Evolutionary conservation across 2,888 invertebrate species (phyloP).

Genomic region (Calliopum simillimum): DNA sequence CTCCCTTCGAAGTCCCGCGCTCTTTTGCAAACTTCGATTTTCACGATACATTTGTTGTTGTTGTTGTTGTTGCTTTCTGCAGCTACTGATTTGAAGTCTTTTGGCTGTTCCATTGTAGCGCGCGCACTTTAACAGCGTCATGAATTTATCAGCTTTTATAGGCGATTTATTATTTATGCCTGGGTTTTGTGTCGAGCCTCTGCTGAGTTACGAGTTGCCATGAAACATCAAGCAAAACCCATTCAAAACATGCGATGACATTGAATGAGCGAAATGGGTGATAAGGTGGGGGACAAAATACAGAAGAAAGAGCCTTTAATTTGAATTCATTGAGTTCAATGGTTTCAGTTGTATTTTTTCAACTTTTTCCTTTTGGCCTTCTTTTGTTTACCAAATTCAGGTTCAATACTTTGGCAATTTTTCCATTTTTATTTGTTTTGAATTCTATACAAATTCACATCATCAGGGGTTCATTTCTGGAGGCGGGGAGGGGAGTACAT

Average conservation of each 20-base stretch:
- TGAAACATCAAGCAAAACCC: conserved; percentile 6
- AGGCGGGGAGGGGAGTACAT: too few species aligned
- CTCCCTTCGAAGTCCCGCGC: not conserved
- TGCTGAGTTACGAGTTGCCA: conserved; percentile 10
- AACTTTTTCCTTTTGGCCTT: not conserved
- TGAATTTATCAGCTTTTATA: conserved; percentile 59
- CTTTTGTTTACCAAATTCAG: too few species aligned
- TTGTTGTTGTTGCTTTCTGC: not conserved
- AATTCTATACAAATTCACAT: too few species aligned
- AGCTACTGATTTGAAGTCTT: conserved; percentile 34
- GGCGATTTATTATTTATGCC: conserved; percentile 57
- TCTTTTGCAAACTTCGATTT: not conserved
- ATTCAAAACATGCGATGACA: too few species aligned
- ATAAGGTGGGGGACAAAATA: too few species aligned
- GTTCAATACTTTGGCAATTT: too few species aligned
- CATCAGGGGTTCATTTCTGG: too few species aligned
- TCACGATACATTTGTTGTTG: not conserved
- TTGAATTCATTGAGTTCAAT: not conserved
- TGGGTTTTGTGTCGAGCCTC: not conserved
- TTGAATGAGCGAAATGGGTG: too few species aligned
- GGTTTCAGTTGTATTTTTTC: not conserved
- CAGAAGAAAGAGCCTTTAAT: too few species aligned
- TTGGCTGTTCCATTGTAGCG: too few species aligned
- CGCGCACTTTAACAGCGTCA: conserved; percentile 43
- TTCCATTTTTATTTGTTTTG: too few species aligned